Evolutionary conservation across 1,140 invertebrate species (phyloP).

Genomic region (Homarus americanus): DNA sequence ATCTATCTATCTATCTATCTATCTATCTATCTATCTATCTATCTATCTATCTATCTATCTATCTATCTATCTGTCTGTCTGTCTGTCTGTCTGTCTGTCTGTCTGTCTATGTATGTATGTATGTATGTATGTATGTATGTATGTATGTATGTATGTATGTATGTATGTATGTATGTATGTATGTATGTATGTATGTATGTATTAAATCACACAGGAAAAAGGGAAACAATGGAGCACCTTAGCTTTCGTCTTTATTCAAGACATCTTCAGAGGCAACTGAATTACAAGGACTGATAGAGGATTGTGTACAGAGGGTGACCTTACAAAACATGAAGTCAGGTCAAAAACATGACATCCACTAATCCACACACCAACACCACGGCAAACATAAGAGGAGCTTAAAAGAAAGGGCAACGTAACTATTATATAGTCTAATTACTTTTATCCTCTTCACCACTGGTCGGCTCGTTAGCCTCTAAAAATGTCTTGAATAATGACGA

Average conservation of each 20-base stretch:
- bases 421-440: not conserved
- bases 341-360: not conserved
- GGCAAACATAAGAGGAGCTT: not conserved
- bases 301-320: not conserved
- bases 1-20: constrained; percentile 1
- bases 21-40: constrained; percentile 1
- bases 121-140: constrained; percentile 9
- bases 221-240: too few relatives aligned
- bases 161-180: constrained; percentile 11
- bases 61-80: not conserved
- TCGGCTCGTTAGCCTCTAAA: not conserved
- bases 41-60: not conserved
- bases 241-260: too few relatives aligned
- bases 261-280: not conserved
- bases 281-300: not conserved
- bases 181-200: constrained; percentile 11
- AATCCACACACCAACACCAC: not conserved
- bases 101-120: not conserved
- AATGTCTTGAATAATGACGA: too few relatives aligned
- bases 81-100: not conserved
- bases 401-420: not conserved
- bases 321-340: not conserved
- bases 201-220: too few relatives aligned
- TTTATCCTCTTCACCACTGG: not conserved
- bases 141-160: constrained; percentile 9